phyloP scores from a whole-genome alignment of 2,113 vertebrate genomes.

The Hoplias malabaricus region DNA sequence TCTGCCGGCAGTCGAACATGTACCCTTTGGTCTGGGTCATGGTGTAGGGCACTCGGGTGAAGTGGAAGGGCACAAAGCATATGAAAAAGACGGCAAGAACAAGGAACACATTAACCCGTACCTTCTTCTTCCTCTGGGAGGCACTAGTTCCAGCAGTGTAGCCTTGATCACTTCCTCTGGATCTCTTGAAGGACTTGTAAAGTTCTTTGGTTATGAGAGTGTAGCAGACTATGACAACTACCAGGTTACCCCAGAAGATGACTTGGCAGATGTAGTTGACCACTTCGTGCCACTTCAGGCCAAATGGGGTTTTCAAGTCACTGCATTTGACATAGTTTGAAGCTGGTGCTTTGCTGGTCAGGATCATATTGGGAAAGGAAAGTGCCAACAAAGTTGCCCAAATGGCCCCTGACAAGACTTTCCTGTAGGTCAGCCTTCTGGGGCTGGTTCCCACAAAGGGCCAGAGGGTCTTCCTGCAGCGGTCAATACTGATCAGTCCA shows the following conservation, averaged over 20 bases:
- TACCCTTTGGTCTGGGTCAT: conserved; percentile 83
- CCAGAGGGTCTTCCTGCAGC: conserved; percentile 86
- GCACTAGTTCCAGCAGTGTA: conserved; percentile 35
- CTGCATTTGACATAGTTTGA: conserved; percentile 80
- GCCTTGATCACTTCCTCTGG: conserved; percentile 44
- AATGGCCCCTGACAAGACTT: conserved; percentile 81
- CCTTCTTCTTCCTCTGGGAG: conserved; percentile 70
- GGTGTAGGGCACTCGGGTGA: conserved; percentile 91
- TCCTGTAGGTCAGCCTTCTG: conserved; percentile 70
- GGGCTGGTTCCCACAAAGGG: conserved; percentile 79
- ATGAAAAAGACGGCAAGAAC: conserved; percentile 93
- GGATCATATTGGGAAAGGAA: conserved; percentile 86
- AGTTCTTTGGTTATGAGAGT: conserved; percentile 87
- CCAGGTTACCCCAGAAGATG: conserved; percentile 91
- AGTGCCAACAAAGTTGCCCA: conserved; percentile 83
- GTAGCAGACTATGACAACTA: conserved; percentile 84
- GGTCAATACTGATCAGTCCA: conserved; percentile 89
- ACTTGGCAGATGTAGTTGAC: conserved; percentile 90
- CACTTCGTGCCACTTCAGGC: conserved; percentile 87
- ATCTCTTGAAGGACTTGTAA: conserved; percentile 84
- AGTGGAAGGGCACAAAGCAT: conserved; percentile 95
- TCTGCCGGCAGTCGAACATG: conserved; percentile 73
- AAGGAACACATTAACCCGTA: conserved; percentile 89
- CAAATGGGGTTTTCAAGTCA: conserved; percentile 82
- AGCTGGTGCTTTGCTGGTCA: conserved; percentile 69